These are phyloP conservation scores for Thecophora atra DNA, from an alignment of 2,888 invertebrate genomes.

Conservation along the genomic window DNA sequence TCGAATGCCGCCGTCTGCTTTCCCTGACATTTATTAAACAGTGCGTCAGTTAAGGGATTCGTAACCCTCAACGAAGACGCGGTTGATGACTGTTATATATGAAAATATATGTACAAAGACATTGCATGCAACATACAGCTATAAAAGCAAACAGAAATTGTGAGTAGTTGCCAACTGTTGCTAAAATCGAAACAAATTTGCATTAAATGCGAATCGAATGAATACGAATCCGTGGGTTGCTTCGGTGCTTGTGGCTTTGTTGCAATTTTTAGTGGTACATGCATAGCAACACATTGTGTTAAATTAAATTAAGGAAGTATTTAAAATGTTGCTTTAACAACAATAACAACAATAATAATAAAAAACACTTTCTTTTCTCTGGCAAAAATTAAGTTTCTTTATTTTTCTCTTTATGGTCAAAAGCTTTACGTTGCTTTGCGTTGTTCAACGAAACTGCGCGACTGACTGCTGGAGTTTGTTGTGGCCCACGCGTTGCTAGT, in stretches of 20 bases:
- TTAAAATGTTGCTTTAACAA: neutral
- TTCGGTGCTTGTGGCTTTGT: neutral
- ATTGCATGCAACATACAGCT: neutral
- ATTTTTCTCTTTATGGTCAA: neutral
- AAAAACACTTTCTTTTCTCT: neutral
- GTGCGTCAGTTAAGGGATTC: neutral
- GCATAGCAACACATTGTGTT: neutral
- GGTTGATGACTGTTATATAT: neutral
- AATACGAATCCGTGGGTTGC: no score
- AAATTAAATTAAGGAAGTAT: neutral
- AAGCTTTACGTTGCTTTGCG: no score
- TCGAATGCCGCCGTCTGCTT: neutral
- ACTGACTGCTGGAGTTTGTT: neutral
- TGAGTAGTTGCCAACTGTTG: neutral
- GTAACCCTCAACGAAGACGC: neutral
- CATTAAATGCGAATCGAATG: neutral
- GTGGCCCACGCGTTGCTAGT: conserved; percentile 11
- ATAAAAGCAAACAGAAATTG: neutral
- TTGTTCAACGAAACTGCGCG: no score
- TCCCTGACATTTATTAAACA: neutral
- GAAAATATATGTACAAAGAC: neutral
- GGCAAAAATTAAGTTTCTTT: neutral
- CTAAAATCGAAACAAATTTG: neutral
- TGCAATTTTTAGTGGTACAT: neutral
- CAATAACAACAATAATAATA: no score